Percentiles rank a stretch among this genome's conserved stretches.
These are phyloP conservation scores for Polyommatus icarus DNA, from an alignment of 2,888 invertebrate species.

Conservation along the genomic window DNA sequence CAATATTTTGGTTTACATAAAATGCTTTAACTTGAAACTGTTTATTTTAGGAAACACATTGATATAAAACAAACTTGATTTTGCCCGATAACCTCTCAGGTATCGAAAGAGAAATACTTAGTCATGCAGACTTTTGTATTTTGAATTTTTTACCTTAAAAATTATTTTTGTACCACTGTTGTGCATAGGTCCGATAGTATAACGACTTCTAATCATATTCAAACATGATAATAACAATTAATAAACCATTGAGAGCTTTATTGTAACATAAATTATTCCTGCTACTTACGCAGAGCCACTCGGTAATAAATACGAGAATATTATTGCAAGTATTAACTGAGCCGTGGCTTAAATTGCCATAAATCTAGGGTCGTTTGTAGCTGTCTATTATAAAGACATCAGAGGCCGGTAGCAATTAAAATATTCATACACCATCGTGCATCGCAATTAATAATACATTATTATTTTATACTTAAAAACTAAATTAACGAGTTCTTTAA, in stretches of 20 bases:
- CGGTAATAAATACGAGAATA: neutral
- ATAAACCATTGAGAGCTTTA: neutral
- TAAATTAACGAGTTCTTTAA: too few species aligned
- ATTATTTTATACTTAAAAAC: too few species aligned
- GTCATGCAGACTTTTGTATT: too few species aligned
- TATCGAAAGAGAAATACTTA: too few species aligned
- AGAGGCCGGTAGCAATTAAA: neutral
- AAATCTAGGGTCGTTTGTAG: neutral
- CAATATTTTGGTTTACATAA: neutral
- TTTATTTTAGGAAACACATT: neutral
- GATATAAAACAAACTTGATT: too few species aligned
- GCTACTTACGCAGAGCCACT: neutral
- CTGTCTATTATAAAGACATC: conserved; percentile 5
- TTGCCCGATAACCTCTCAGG: too few species aligned
- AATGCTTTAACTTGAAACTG: neutral
- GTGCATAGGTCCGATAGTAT: neutral
- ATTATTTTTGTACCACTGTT: too few species aligned
- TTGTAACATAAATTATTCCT: conserved; percentile 4
- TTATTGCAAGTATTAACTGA: neutral
- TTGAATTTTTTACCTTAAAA: too few species aligned
- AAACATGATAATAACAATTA: neutral
- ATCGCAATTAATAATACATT: too few species aligned
- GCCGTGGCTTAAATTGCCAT: neutral
- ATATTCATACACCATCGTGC: neutral
- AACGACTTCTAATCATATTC: neutral